Base-by-base conservation (phyloP, 2,113 vertebrate genomes). In the Corythornis madagascariensis region DNA sequence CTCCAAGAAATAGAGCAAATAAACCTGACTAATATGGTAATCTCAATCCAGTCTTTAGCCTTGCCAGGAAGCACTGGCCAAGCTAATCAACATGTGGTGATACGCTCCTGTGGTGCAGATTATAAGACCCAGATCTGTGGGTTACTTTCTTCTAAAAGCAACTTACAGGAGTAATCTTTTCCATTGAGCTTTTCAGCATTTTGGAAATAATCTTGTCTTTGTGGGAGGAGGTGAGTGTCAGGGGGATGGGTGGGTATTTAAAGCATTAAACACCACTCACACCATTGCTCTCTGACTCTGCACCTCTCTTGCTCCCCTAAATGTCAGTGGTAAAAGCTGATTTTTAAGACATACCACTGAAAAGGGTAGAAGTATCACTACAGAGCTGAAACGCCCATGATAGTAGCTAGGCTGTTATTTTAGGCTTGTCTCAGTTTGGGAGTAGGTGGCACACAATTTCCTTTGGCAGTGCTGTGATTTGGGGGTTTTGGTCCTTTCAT, bases 341-440 rank as follows among this genome's bases (percentile, higher is more conserved):
- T 25, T 83, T 40, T 56, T 55, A 43, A 83, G 77, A 79, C 10
- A 3, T 20, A 19, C 21, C 25, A 10, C 33, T 60, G 29, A 55
- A 79, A 71, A 15, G 16, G 10, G 14, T 56, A 16, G 79, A 63
- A 83, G 60, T 22, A 50, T 43, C 66, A 45, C 35, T 38, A 20
- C 0, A 0, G 42, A 81, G 52, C 38, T 93, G 73, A 57, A 59
- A n/a, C 5, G 4, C 28, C 40, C 3, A 0, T 0, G 0, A 0
- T n/a, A 38, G 60, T 21, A 57, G n/a, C 60, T 55, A 43, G 11
- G 21, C 59, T 50, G 47, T 45, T 71, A 57, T 71, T 84, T 55
- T 15, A 76, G 75, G 43, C 47, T 70, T 77, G 35, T 57, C 47
- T 85, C 2, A 0, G 5, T 78, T 19, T 82, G 33, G 47, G 33